phyloP scores from a whole-genome alignment of 37 sponge, comb jelly and placozoan genomes.

The Bolinopsis microptera region DNA sequence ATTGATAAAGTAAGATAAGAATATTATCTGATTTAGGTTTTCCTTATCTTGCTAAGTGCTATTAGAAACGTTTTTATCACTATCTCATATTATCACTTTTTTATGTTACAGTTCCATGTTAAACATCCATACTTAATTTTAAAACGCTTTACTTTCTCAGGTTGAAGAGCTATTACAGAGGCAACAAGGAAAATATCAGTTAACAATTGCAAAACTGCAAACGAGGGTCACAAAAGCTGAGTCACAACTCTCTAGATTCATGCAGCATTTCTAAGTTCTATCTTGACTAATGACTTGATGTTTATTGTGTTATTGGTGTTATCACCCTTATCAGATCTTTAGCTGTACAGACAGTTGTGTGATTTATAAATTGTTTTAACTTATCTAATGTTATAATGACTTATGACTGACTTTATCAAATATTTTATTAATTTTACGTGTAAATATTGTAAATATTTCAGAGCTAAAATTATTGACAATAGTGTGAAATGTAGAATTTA shows the following conservation, averaged over 20 bases:
- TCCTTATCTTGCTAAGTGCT: background rate
- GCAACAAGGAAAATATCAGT: conserved; percentile 10
- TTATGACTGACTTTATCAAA: too few relatives aligned
- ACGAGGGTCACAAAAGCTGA: background rate
- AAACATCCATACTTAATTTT: too few relatives aligned
- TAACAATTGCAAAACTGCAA: conserved; percentile 31
- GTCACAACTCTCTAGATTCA: conserved; percentile 45
- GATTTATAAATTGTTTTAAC: too few relatives aligned
- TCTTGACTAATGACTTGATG: background rate
- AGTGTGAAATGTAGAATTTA: background rate
- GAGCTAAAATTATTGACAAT: background rate
- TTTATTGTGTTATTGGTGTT: background rate
- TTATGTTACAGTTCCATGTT: too few relatives aligned
- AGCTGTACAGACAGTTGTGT: too few relatives aligned
- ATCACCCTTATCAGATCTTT: background rate
- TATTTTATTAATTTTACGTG: too few relatives aligned
- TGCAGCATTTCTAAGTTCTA: conserved; percentile 5
- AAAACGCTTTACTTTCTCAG: conserved; percentile 5
- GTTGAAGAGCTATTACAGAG: background rate
- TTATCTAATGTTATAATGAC: too few relatives aligned
- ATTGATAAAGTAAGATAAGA: conserved; percentile 39
- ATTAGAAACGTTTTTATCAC: background rate
- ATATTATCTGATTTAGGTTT: too few relatives aligned
- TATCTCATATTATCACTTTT: too few relatives aligned
- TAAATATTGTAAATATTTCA: too few relatives aligned